These are phyloP conservation scores for Griposia aprilina DNA, from an alignment of 2,888 invertebrate genomes.

Conservation along the genomic window DNA sequence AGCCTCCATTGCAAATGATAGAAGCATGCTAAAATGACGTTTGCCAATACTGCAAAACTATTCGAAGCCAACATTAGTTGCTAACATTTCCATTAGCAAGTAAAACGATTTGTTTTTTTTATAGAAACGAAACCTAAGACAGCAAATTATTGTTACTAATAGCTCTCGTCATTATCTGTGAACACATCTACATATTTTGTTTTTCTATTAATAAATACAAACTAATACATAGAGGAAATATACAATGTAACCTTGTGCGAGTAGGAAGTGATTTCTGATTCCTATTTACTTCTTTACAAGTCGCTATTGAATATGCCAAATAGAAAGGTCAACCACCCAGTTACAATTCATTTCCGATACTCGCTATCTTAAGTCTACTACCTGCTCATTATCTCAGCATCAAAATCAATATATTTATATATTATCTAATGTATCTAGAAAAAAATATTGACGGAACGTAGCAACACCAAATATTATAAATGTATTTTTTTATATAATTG, in stretches of 20 bases:
- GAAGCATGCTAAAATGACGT: neutral
- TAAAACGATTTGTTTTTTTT: slow-evolving; percentile 7
- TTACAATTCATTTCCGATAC: slow-evolving; percentile 75
- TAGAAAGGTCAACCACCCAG: slow-evolving; percentile 78
- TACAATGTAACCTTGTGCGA: slow-evolving; percentile 72
- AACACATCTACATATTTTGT: slow-evolving; percentile 45
- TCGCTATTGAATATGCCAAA: slow-evolving; percentile 73
- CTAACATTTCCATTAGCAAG: slow-evolving; percentile 22
- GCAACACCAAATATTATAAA: slow-evolving; percentile 41
- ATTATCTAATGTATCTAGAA: slow-evolving; percentile 34
- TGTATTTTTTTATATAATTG: slow-evolving; percentile 24
- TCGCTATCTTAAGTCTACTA: slow-evolving; percentile 54
- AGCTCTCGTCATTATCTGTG: slow-evolving; percentile 31
- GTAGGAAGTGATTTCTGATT: slow-evolving; percentile 77
- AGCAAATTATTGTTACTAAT: slow-evolving; percentile 30
- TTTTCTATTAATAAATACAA: slow-evolving; percentile 66
- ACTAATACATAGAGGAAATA: slow-evolving; percentile 76
- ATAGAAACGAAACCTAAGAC: slow-evolving; percentile 27
- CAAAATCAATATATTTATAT: slow-evolving; percentile 52
- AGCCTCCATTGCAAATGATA: neutral
- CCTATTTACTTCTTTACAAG: slow-evolving; percentile 71
- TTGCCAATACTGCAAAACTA: slow-evolving; percentile 11
- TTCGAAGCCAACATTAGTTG: neutral
- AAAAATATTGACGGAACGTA: slow-evolving; percentile 29
- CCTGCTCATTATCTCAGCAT: slow-evolving; percentile 60